Evolutionary conservation across 2,113 vertebrate genomes (phyloP).

Genomic region (Nanger granti): DNA sequence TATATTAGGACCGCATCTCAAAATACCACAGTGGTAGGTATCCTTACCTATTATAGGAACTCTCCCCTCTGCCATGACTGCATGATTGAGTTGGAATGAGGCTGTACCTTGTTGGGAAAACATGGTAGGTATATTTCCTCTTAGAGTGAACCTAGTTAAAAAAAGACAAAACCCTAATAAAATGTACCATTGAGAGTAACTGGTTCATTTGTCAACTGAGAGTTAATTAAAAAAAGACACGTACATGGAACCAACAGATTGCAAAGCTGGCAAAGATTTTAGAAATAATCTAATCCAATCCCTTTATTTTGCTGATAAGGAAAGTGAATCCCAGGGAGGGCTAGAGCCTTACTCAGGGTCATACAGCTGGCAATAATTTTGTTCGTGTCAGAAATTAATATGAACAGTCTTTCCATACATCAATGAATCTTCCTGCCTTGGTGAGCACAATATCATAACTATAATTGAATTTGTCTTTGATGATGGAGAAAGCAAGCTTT

Average conservation of each 20-base stretch:
- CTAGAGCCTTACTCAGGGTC: constrained; percentile 12
- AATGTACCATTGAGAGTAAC: neutral
- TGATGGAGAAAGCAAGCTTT: neutral
- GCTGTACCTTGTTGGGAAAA: neutral
- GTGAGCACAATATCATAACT: constrained; percentile 11
- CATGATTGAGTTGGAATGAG: neutral
- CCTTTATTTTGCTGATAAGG: constrained; percentile 34
- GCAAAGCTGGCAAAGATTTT: constrained; percentile 34
- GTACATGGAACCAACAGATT: constrained; percentile 8
- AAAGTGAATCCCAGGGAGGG: constrained; percentile 3
- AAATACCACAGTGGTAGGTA: neutral
- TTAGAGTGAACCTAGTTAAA: neutral
- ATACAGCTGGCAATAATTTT: constrained; percentile 41
- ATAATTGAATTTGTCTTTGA: constrained; percentile 38
- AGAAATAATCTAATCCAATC: constrained; percentile 38
- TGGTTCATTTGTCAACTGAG: neutral
- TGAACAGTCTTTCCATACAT: constrained; percentile 17
- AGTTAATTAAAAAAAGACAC: constrained; percentile 18
- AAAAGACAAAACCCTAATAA: neutral
- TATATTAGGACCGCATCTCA: neutral
- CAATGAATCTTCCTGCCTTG: neutral
- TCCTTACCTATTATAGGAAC: neutral
- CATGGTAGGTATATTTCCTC: neutral
- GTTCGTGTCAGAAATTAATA: constrained; percentile 36
- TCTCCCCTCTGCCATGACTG: neutral